Evolutionary conservation across 2,888 invertebrate genomes (phyloP).

Genomic region (Drosophila recens): DNA sequence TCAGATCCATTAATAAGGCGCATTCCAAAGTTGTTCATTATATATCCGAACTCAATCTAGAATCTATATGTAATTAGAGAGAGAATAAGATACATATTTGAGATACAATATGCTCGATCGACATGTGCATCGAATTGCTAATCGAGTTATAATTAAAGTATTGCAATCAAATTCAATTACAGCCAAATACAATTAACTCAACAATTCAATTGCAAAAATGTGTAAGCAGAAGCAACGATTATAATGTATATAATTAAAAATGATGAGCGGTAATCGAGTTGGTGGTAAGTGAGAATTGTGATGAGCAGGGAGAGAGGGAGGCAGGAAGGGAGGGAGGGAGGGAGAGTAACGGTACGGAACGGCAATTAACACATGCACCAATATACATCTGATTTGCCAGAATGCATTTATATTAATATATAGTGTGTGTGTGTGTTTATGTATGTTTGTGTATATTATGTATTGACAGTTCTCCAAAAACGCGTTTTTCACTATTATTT

Average conservation of each 20-base stretch:
- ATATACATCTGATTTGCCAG: slow-evolving; percentile 31
- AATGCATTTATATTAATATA: slow-evolving; percentile 17
- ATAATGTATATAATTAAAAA: slow-evolving; percentile 14
- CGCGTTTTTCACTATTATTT: slow-evolving; percentile 55
- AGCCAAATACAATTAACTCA: slow-evolving; percentile 69
- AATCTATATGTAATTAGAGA: slow-evolving; percentile 73
- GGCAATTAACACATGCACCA: slow-evolving; percentile 70
- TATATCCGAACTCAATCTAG: slow-evolving; percentile 71
- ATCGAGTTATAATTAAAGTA: slow-evolving; percentile 44
- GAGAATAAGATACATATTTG: slow-evolving; percentile 63
- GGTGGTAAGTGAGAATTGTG: neutral
- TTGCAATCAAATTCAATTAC: slow-evolving; percentile 60
- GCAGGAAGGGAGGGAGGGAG: no score
- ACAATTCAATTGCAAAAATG: slow-evolving; percentile 63
- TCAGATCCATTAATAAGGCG: slow-evolving; percentile 81
- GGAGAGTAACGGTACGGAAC: slow-evolving; percentile 15
- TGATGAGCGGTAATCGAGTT: slow-evolving; percentile 7
- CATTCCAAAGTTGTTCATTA: slow-evolving; percentile 71
- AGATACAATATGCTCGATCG: slow-evolving; percentile 41
- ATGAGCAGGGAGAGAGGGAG: neutral
- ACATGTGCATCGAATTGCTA: slow-evolving; percentile 27
- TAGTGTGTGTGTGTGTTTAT: neutral
- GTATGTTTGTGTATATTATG: slow-evolving; percentile 19
- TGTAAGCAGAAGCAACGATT: slow-evolving; percentile 53
- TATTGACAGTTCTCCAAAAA: slow-evolving; percentile 29